phyloP scores from a whole-genome alignment of 2,888 invertebrate species.

The Fissipunctia ypsillon region DNA sequence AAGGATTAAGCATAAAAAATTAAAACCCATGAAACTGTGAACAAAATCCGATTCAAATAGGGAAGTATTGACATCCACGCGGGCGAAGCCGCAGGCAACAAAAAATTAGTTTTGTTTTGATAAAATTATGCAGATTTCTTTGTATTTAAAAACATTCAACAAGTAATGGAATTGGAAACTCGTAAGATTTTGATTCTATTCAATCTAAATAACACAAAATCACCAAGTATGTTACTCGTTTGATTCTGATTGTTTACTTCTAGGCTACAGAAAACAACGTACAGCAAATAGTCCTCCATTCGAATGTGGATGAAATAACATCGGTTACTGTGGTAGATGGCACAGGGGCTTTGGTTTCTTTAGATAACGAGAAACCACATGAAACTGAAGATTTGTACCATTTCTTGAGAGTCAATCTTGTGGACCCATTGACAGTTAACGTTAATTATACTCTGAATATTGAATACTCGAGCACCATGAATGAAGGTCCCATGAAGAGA shows the following conservation, averaged over 20 bases:
- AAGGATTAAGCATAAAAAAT: too few relatives aligned
- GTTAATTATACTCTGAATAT: slow-evolving; percentile 84
- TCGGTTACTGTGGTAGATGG: slow-evolving; percentile 65
- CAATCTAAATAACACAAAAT: not conserved
- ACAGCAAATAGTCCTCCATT: slow-evolving; percentile 85
- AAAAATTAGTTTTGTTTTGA: too few relatives aligned
- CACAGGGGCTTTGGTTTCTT: slow-evolving; percentile 61
- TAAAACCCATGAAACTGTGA: too few relatives aligned
- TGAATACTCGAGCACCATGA: slow-evolving; percentile 88
- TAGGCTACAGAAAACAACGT: slow-evolving; percentile 79
- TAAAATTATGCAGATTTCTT: not conserved
- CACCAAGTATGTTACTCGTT: not conserved
- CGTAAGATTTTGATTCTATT: not conserved
- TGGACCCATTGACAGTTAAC: slow-evolving; percentile 70
- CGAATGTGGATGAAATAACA: slow-evolving; percentile 83
- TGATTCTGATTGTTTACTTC: slow-evolving; percentile 1
- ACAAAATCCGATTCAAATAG: too few relatives aligned
- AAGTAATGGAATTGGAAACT: too few relatives aligned
- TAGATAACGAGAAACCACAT: slow-evolving; percentile 63
- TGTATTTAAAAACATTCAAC: not conserved
- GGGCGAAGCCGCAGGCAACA: too few relatives aligned
- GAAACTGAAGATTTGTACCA: slow-evolving; percentile 82
- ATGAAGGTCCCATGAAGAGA: slow-evolving; percentile 86
- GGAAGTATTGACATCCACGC: too few relatives aligned
- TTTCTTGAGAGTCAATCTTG: slow-evolving; percentile 82